Conservation (phyloP, 2,113 vertebrate species). For the Reinhardtius hippoglossoides region DNA sequence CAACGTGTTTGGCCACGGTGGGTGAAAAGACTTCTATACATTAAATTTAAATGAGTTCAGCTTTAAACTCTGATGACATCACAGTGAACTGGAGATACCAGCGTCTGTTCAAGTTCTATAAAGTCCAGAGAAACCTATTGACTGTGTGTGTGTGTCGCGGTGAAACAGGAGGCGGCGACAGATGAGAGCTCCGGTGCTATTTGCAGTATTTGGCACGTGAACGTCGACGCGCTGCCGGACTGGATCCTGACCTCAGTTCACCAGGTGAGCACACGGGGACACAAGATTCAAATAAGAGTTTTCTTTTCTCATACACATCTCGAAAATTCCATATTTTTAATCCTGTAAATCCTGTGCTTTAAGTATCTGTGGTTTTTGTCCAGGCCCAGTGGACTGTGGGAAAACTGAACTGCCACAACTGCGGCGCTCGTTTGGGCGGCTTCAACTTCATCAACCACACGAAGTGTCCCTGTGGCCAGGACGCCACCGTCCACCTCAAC, state of each 20-base stretch:
- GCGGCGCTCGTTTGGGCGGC: slow-evolving; percentile 85
- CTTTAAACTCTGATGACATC: no score
- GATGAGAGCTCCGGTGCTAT: slow-evolving; percentile 57
- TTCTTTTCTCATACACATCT: no score
- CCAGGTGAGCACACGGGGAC: slow-evolving; percentile 75
- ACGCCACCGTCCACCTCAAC: slow-evolving; percentile 83
- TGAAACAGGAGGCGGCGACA: slow-evolving; percentile 44
- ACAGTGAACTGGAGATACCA: not conserved
- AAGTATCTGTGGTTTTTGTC: slow-evolving; percentile 29
- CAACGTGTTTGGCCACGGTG: slow-evolving; percentile 58
- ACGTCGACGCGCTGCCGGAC: slow-evolving; percentile 85
- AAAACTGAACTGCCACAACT: slow-evolving; percentile 89
- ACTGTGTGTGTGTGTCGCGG: slow-evolving; percentile 9
- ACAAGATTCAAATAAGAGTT: not conserved
- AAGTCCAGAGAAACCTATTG: not conserved
- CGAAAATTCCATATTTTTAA: no score
- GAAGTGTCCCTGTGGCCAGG: slow-evolving; percentile 85
- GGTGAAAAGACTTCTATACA: slow-evolving; percentile 9
- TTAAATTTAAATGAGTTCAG: no score
- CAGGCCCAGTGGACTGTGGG: slow-evolving; percentile 90
- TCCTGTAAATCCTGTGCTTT: not conserved
- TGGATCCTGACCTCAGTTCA: slow-evolving; percentile 85
- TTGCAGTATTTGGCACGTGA: slow-evolving; percentile 87
- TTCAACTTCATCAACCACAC: slow-evolving; percentile 87
- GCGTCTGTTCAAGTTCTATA: not conserved